phyloP scores from a whole-genome alignment of 2,113 vertebrate species.

The Passer domesticus region DNA sequence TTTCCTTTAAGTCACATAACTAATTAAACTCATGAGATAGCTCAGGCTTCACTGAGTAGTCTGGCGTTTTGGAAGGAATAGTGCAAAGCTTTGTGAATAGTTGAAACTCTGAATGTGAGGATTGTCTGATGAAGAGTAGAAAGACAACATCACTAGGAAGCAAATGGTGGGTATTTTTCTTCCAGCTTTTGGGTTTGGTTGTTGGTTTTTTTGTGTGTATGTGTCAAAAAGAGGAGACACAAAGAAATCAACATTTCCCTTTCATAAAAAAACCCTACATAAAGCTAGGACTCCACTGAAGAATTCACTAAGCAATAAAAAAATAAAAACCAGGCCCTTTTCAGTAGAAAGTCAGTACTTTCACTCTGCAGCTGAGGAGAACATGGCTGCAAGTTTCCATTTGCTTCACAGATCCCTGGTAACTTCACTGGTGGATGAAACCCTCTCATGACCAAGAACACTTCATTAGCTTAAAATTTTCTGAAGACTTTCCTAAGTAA shows the following conservation, averaged over 20 bases:
- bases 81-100: background rate
- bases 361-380: background rate
- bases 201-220: no score
- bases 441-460: background rate
- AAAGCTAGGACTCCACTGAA: background rate
- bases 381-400: background rate
- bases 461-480: background rate
- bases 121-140: background rate
- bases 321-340: background rate
- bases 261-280: background rate
- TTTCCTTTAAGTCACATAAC: conserved; percentile 41
- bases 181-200: background rate
- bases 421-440: background rate
- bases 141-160: background rate
- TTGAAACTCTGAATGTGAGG: background rate
- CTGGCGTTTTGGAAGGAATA: background rate
- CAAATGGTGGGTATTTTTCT: background rate
- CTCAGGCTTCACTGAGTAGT: background rate
- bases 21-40: conserved; percentile 18
- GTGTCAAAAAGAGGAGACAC: background rate
- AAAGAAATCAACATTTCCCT: background rate
- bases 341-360: background rate
- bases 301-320: background rate
- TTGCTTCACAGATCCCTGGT: background rate
- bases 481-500: background rate